Base-by-base conservation (phyloP, 2,113 vertebrate species). In the Egretta garzetta region DNA sequence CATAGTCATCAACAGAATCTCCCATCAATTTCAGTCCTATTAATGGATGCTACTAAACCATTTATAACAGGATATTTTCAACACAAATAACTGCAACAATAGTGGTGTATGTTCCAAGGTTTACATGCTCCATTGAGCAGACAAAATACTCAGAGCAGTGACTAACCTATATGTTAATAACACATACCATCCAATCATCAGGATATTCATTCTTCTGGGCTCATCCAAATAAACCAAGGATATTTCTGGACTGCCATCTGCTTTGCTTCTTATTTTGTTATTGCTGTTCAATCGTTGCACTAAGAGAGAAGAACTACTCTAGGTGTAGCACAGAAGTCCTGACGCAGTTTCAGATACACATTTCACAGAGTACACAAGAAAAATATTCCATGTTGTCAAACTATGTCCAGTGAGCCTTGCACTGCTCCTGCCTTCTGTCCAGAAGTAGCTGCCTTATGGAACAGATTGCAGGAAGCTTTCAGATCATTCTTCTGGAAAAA, bases 231-330 rank as follows among this genome's bases (percentile, higher is more conserved):
- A 95, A 60, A 79, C 21, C n/a, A 60, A 79, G 87, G 60, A 49
- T 85, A 87, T 97, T 92, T 95, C 62, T 80, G 41, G 71, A 80
- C 67, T 88, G 66, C 86, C 87, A 97, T 92, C 95, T 94, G 90
- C 52, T 50, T 96, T 32, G 24, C 19, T 72, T 80, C 70, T 95
- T 64, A 94, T 94, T 96, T 93, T 81, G 60, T 88, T 95, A 80
- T 63, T 90, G 60, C 70, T 90, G 35, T 64, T 96, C 86, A 79
- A n/a, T 59, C 81, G 71, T 7, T 59, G 70, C 93, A 80, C 71
- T 71, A 53, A 75, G 67, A 68, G 49, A 90, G 86, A 92, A 80
- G 84, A 93, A 79, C 88, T 82, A 56, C n/a, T n/a, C 50, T 12
- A 89, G 59, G 62, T 87, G 75, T 66, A 93, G 56, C 60, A 79